A percentile compares a stretch with the other conserved stretches of the same genome.
Conservation (phyloP, 2,113 vertebrate genomes). For the Tupaia tana region DNA sequence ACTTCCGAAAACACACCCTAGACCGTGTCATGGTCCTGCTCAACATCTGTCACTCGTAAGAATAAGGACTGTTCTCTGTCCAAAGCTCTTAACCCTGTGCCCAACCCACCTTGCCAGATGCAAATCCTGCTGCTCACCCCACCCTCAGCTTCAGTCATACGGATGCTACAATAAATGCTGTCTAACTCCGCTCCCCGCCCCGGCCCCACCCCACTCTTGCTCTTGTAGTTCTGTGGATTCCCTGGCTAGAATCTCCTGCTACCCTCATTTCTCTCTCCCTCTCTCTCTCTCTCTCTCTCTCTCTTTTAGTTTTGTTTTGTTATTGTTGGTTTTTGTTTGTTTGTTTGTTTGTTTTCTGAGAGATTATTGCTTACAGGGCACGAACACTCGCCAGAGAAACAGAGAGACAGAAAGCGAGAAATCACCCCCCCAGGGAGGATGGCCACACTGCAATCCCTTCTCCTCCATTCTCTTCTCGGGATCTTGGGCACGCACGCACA, state of each 20-base stretch:
- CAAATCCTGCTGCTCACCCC: neutral
- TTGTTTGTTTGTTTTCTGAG: too few relatives aligned
- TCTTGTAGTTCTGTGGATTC: neutral
- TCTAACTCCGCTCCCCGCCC: neutral
- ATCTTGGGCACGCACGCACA: too few relatives aligned
- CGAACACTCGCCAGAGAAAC: too few relatives aligned
- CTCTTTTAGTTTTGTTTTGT: too few relatives aligned
- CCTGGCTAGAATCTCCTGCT: neutral
- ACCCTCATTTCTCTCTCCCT: neutral
- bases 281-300: too few relatives aligned
- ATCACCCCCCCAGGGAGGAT: too few relatives aligned
- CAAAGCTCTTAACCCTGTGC: neutral
- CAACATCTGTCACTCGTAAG: slow-evolving; percentile 8
- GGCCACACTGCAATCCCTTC: too few relatives aligned
- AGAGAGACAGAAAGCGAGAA: too few relatives aligned
- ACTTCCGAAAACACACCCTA: neutral
- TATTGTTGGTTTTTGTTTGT: too few relatives aligned
- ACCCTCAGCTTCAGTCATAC: neutral
- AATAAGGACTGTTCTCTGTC: neutral
- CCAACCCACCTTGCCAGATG: neutral
- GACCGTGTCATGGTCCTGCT: neutral
- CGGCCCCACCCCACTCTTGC: neutral
- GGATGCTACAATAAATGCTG: neutral
- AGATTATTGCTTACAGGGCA: too few relatives aligned
- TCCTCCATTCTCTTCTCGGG: too few relatives aligned